phyloP scores from a whole-genome alignment of 2,888 invertebrate genomes.

The Dynastes maya region DNA sequence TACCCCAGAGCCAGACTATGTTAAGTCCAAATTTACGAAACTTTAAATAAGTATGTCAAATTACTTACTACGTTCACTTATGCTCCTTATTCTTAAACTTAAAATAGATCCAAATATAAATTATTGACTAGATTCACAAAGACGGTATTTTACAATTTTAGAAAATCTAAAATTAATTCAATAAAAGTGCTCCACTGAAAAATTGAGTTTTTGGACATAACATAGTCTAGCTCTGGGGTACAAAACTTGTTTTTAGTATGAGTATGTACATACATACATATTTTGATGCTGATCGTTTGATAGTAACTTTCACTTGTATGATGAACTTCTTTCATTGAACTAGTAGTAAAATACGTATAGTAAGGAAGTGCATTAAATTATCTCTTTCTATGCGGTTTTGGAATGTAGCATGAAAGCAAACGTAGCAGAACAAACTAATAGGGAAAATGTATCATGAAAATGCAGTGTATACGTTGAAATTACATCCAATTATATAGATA shows the following conservation, averaged over 20 bases:
- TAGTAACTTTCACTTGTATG: background rate
- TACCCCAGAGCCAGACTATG: too few relatives aligned
- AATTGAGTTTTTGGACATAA: too few relatives aligned
- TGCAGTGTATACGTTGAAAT: background rate
- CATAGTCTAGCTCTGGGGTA: too few relatives aligned
- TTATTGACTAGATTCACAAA: too few relatives aligned
- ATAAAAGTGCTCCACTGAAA: too few relatives aligned
- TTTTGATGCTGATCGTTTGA: background rate
- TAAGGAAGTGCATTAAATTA: background rate
- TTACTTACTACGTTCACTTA: too few relatives aligned
- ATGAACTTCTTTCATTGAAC: background rate
- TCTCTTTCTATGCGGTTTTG: background rate
- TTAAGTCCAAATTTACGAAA: too few relatives aligned
- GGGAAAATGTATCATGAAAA: background rate
- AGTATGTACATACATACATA: background rate
- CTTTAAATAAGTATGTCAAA: too few relatives aligned
- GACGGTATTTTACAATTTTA: too few relatives aligned
- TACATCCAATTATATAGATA: background rate
- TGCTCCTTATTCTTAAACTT: too few relatives aligned
- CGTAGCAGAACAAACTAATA: background rate
- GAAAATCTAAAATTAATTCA: too few relatives aligned
- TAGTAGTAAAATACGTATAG: background rate
- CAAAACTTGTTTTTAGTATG: background rate
- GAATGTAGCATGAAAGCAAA: background rate
- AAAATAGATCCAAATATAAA: too few relatives aligned